These are phyloP conservation scores for Petrolisthes cinctipes DNA, from an alignment of 2,888 invertebrate genomes.

Conservation along the genomic window DNA sequence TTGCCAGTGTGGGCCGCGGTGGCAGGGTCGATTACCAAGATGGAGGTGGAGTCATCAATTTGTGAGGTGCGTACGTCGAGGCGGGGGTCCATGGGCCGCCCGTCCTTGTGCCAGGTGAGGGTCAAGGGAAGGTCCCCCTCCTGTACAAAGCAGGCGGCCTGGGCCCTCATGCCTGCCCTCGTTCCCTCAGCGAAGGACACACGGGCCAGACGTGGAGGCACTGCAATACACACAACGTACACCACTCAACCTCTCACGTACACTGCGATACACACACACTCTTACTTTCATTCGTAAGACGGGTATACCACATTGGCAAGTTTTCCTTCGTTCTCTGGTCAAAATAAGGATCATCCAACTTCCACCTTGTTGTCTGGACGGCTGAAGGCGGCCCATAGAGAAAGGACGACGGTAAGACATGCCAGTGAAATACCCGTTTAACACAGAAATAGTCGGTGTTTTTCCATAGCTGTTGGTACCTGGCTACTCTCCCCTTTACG, in stretches of 20 bases:
- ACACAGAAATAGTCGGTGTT: too few species aligned
- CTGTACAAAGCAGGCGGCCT: slow-evolving; percentile 60
- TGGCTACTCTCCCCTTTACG: too few species aligned
- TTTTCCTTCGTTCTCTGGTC: not conserved
- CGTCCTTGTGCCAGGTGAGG: slow-evolving; percentile 59
- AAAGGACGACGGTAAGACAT: too few species aligned
- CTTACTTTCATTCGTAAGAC: not conserved
- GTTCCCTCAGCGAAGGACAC: slow-evolving; percentile 56
- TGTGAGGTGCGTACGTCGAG: slow-evolving; percentile 67
- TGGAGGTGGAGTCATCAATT: slow-evolving; percentile 69
- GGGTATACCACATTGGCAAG: not conserved
- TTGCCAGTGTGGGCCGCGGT: slow-evolving; percentile 73
- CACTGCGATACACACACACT: slow-evolving; percentile 19
- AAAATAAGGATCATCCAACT: too few species aligned
- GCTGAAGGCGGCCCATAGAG: too few species aligned
- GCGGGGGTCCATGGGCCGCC: slow-evolving; percentile 68
- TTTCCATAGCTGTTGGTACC: too few species aligned
- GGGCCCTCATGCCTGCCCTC: slow-evolving; percentile 57
- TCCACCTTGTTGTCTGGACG: too few species aligned
- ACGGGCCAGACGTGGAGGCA: slow-evolving; percentile 58
- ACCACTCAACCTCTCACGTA: slow-evolving; percentile 1
- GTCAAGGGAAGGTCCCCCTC: slow-evolving; percentile 59
- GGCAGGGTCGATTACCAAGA: slow-evolving; percentile 73
- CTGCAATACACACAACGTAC: slow-evolving; percentile 49
- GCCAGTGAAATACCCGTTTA: too few species aligned